Conservation (phyloP, 2,113 vertebrate species). For the human region GRCh38 chr11:42307001-42307500, state of each 20-base stretch:
- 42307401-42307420: background rate
- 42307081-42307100: background rate
- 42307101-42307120: background rate
- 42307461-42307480: background rate
- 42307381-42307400: background rate
- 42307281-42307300: background rate
- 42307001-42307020: background rate
- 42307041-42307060: background rate
- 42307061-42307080: background rate
- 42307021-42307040: background rate
- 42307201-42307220: background rate
- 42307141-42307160: background rate
- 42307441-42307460: background rate
- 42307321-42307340: background rate
- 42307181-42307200: background rate
- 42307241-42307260: background rate
- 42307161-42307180: background rate
- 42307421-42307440: background rate
- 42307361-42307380: background rate
- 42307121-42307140: background rate
- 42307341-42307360: background rate
- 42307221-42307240: background rate
- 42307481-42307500: background rate
- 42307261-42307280: background rate
- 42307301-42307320: background rate